These are phyloP conservation scores for Chiloscyllium plagiosum DNA, from an alignment of 2,113 vertebrate species.

Conservation along the genomic window DNA sequence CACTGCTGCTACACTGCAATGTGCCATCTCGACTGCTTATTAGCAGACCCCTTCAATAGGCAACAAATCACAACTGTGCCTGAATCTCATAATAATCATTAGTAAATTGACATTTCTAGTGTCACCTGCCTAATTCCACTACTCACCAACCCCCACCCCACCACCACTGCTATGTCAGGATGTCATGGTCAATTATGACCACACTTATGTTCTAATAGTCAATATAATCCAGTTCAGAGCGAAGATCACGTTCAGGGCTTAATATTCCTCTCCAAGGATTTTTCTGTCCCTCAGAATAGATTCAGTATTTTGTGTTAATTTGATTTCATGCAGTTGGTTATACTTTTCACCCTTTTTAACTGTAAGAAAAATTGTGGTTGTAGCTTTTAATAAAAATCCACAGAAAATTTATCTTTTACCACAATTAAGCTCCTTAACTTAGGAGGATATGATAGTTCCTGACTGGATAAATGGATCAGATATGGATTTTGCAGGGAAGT, in stretches of 20 bases:
- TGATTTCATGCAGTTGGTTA: background rate
- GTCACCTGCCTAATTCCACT: background rate
- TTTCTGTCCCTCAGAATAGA: background rate
- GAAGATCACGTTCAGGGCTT: background rate
- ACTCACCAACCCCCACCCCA: too few relatives aligned
- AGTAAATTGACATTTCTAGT: background rate
- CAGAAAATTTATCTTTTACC: background rate
- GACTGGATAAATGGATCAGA: background rate
- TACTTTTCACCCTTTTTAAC: too few relatives aligned
- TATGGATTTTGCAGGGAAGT: background rate
- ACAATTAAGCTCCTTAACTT: background rate
- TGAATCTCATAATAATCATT: background rate
- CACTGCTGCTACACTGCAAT: too few relatives aligned
- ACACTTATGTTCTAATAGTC: background rate
- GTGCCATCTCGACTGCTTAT: too few relatives aligned
- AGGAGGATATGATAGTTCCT: background rate
- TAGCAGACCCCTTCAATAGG: background rate
- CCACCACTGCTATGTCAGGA: background rate
- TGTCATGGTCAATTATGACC: background rate
- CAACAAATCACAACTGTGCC: background rate
- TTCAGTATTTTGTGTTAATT: background rate
- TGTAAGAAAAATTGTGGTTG: background rate
- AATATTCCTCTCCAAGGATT: background rate
- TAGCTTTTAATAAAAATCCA: background rate
- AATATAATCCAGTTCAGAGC: background rate